Base-by-base conservation (phyloP, 92 coral and sea anemone genomes). In the Epizoanthus illoricatus region DNA sequence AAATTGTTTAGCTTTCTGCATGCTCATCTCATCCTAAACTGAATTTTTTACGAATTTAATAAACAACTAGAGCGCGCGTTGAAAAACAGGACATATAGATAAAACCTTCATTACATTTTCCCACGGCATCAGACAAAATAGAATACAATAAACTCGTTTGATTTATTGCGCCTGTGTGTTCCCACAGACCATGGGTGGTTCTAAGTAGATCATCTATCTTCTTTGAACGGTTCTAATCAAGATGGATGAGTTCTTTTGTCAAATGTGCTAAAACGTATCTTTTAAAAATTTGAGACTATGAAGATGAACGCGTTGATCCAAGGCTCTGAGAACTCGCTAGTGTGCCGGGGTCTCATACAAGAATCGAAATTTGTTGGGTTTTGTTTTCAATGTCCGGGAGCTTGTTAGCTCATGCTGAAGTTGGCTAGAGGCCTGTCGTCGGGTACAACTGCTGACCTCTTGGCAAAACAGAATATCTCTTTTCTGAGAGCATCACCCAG, bases 191-290 rank as follows among this genome's bases (percentile, higher is more conserved):
- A 45, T 63, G 82, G 82, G 82, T 78, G 82, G 82, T 42, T 78
- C 36, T 5, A 24, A n/a, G 43, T 54, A 78, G 71, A 43, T 78
- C 82, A 63, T 78, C 82, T 23, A 78, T 78, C 82, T 64, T 72
- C 13, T 78, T 78, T 63, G 71, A 43, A 20, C 21, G 43, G 23
- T 59, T 5, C 20, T 78, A 78, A 78, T 78, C 82, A 78, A 78
- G 82, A 78, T 78, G 82, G 71, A 78, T 78, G 82, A 78, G 19
- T 78, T 78, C 47, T 76, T 76, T 78, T 64, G 69, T 63, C 57
- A 78, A 43, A 52, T n/a, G 82, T 78, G 82, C 82, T 43, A 78
- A 78, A 42, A 47, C 42, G 72, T 20, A 56, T 60, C 80, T n/a
- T 45, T 52, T 45, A 71, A 33, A 10, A 28, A 28, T 74, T 74